Evolutionary conservation across 2,888 invertebrate genomes (phyloP).

Genomic region (Doris montereyensis): DNA sequence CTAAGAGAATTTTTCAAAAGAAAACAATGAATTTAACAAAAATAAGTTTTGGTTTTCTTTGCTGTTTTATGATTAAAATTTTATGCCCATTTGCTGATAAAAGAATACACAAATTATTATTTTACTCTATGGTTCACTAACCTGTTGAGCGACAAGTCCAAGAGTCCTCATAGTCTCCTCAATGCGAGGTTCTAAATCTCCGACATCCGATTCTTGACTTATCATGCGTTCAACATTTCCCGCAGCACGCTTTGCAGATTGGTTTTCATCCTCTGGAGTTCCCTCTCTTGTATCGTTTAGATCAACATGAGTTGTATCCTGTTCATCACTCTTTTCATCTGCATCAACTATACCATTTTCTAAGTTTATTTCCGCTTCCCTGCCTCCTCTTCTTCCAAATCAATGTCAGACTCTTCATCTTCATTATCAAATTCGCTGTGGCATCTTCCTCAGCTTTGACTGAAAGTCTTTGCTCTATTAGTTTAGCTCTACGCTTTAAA

Average conservation of each 20-base stretch:
- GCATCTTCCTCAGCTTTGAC: not conserved
- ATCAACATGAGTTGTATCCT: no score
- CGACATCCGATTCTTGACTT: constrained; percentile 5
- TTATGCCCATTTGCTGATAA: no score
- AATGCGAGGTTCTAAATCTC: constrained; percentile 49
- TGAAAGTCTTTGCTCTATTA: not conserved
- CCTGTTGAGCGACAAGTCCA: constrained; percentile 58
- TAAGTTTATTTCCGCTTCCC: not conserved
- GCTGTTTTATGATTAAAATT: no score
- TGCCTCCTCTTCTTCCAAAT: not conserved
- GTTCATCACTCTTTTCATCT: not conserved
- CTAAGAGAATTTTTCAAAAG: not conserved
- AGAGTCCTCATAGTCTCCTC: constrained; percentile 63
- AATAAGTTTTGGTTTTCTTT: not conserved
- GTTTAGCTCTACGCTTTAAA: constrained; percentile 42
- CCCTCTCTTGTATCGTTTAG: no score
- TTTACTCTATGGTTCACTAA: no score
- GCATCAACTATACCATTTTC: not conserved
- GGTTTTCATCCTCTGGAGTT: not conserved
- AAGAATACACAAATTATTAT: no score
- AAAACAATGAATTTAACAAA: not conserved
- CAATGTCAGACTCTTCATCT: constrained; percentile 3
- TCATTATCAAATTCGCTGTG: constrained; percentile 15
- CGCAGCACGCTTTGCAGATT: not conserved
- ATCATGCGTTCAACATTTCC: constrained; percentile 26